Evolutionary conservation across 2,888 invertebrate species (phyloP).

Genomic region (Tribolium freemani): DNA sequence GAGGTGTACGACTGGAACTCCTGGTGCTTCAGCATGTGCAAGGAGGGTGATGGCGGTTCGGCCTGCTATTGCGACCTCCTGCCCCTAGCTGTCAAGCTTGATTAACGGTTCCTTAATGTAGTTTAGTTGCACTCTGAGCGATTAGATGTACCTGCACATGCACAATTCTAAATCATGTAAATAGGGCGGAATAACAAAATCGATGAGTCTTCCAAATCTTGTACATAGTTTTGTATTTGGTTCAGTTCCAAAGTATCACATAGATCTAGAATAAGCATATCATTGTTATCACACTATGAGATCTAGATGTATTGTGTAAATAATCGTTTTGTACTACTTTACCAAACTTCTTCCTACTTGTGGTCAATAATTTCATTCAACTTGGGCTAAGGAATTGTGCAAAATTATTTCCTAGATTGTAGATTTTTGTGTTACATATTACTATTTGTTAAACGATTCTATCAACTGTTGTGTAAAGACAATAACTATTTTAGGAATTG

Average conservation of each 20-base stretch:
- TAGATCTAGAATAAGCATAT: slow-evolving; percentile 63
- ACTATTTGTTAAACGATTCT: slow-evolving; percentile 49
- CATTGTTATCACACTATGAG: slow-evolving; percentile 51
- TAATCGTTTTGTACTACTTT: slow-evolving; percentile 45
- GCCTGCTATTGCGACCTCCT: slow-evolving; percentile 82
- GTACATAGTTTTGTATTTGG: slow-evolving; percentile 46
- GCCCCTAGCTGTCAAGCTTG: slow-evolving; percentile 68
- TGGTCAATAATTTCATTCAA: slow-evolving; percentile 65
- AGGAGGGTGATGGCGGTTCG: slow-evolving; percentile 80
- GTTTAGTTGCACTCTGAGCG: slow-evolving; percentile 36
- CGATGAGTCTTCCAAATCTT: slow-evolving; percentile 61
- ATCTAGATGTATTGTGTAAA: slow-evolving; percentile 42
- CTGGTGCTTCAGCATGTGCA: slow-evolving; percentile 77
- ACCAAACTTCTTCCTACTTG: slow-evolving; percentile 66
- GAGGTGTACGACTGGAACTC: slow-evolving; percentile 72
- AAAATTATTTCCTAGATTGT: slow-evolving; percentile 49
- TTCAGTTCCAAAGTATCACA: slow-evolving; percentile 32
- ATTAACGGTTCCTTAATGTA: not conserved
- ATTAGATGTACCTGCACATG: slow-evolving; percentile 50
- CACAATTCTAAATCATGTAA: slow-evolving; percentile 50
- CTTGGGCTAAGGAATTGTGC: slow-evolving; percentile 45
- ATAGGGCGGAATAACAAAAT: slow-evolving; percentile 54
- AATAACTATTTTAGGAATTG: slow-evolving; percentile 67
- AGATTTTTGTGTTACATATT: slow-evolving; percentile 45
- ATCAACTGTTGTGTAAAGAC: slow-evolving; percentile 69